Evolutionary conservation across 1,140 invertebrate genomes (phyloP).

Genomic region (Goniozus legneri): DNA sequence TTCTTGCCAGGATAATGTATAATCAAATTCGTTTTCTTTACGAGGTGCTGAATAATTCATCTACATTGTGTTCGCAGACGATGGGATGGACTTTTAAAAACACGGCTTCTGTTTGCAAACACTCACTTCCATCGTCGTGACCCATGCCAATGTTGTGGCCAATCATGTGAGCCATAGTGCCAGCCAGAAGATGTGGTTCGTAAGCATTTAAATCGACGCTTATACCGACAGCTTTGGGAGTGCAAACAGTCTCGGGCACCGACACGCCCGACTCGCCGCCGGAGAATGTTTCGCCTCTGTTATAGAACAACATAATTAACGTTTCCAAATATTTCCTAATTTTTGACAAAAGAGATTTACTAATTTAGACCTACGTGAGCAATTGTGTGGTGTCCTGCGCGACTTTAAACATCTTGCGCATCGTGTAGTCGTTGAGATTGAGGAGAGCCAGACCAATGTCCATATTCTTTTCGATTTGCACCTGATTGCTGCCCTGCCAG

Average conservation of each 20-base stretch:
- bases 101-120: conserved; percentile 5
- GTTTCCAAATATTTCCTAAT: too few species aligned
- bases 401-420: conserved; percentile 76
- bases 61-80: too few species aligned
- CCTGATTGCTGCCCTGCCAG: conserved; percentile 87
- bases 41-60: too few species aligned
- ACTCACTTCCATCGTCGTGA: conserved; percentile 84
- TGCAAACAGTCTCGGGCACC: conserved; percentile 87
- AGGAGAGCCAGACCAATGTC: conserved; percentile 83
- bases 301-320: conserved; percentile 25
- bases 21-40: too few species aligned
- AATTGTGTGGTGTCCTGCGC: conserved; percentile 88
- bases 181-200: conserved; percentile 88
- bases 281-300: conserved; percentile 79
- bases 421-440: conserved; percentile 87
- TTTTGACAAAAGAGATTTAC: not conserved
- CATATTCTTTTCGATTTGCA: conserved; percentile 72
- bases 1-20: too few species aligned
- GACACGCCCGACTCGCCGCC: conserved; percentile 88
- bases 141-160: conserved; percentile 94
- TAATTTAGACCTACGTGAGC: conserved; percentile 71
- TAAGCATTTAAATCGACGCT: conserved; percentile 89
- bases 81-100: not conserved
- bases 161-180: conserved; percentile 94
- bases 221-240: conserved; percentile 84